Evolutionary conservation across 2,888 invertebrate species (phyloP), one percentile per base, ranked within the genome.

Genomic region (Eristalinus sepulchralis): DNA sequence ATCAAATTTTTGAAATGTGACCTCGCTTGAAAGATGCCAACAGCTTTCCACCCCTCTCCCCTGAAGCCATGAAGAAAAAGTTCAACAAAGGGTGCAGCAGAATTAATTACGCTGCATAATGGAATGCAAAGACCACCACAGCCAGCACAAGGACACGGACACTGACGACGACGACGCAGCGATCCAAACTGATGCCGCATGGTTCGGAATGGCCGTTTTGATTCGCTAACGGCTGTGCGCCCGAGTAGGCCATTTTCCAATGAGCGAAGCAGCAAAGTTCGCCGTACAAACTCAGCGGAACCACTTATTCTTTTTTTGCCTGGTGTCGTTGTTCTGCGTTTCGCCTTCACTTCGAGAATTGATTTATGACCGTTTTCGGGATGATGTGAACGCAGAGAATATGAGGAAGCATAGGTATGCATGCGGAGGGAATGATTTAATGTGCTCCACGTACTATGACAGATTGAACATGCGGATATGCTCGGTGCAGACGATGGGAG

Each of bases 381-480:
- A 64, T 66, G 78, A 55, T 75, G 11, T 63, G 62, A 55, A 24
- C 24, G 33, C 36, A 0, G 59, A 8, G 73, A 39, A 39, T 33
- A 67, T 47, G 63, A 68, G 34, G n/a, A n/a, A 47, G 27, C 36
- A 59, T 53, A 63, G 60, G 57, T n/a, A 13, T 22, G 47, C 53
- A 17, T 27, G 60, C 24, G 31, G 8, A 24, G 17, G 34, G 78
- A 78, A 86, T 86, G 86, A 86, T 86, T 86, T 86, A 86, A 86
- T 81, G 83, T 78, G 66, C 75, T 86, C 63, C 73, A 83, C 82
- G 86, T 83, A 60, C 68, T 78, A 86, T 86, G 86, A 86, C 86
- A 86, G 86, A 86, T 86, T 86, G 83, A 83, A 83, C 86, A 86
- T 75, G 78, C 78, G 86, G 83, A 78, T 83, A 67, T 86, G 83